Base-by-base conservation (phyloP, 1,140 invertebrate genomes). In the Drosophila leontia region DNA sequence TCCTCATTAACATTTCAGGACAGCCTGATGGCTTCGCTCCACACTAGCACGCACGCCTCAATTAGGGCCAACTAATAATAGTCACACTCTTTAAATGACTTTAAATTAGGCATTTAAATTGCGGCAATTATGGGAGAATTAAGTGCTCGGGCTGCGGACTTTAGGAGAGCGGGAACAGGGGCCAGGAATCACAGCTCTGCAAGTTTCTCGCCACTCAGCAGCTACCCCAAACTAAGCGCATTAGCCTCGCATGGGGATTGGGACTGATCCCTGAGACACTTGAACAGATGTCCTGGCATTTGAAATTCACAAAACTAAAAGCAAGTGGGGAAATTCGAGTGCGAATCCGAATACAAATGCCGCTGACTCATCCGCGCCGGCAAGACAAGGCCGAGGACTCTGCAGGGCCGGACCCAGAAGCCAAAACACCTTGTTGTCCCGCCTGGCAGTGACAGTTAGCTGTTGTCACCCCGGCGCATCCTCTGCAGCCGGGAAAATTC, bases 281-380 rank as follows among this genome's bases (percentile, higher is more conserved):
- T 81, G 91, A 91, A 91, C 91, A 92, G 91, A 92, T 92, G 91
- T 92, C 78, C 58, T 69, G 64, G 75, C 75, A 92, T 92, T 92
- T 91, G 70, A 79, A 92, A 90, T 90, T 90, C 85, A 91, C 85
- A 91, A 91, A 85, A 90, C 85, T 90, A 90, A 90, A 91, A 85
- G 85, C 78, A 78, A 63, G 63, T 51, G 68, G 53, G 53, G 45
- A 72, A 48, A n/a, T 62, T 32, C 57, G 53, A 71, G 63, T 61
- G 58, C 45, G 47, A 80, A 69, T 80, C 63, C 44, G 64, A 53
- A 45, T 53, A 29, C 55, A 56, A 81, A 53, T 70, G 57, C 32
- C 42, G 56, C 60, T 61, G 62, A 78, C 59, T 85, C 76, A 41
- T 72, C 53, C 41, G 23, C 35, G 23, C 7, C 11, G 19, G 48